Conservation (phyloP, 2,797 vertebrate genomes). For the Gambelia wislizenii region DNA sequence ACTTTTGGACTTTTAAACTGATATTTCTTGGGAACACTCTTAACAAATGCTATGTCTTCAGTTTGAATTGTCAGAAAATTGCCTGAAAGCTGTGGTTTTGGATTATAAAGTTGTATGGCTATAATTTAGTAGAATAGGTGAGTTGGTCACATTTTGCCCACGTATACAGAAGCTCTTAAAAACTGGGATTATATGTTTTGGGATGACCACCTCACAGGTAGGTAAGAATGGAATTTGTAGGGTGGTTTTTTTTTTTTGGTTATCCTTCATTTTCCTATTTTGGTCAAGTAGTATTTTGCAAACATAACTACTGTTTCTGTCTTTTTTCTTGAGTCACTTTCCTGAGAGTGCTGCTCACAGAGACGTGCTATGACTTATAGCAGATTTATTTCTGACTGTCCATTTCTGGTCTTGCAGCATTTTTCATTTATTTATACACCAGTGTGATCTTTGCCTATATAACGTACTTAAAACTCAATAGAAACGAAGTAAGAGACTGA, state of each 20-base stretch:
- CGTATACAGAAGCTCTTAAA: background rate
- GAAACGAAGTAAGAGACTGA: conserved; percentile 56
- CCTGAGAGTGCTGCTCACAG: background rate
- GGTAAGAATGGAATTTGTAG: conserved; percentile 42
- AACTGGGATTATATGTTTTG: background rate
- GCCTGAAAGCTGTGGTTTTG: background rate
- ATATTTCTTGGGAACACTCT: background rate
- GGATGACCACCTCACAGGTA: conserved; percentile 37
- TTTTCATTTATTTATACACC: conserved; percentile 42
- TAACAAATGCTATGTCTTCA: background rate
- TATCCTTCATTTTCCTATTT: background rate
- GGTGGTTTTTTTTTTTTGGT: background rate
- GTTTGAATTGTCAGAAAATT: background rate
- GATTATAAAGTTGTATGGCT: conserved; percentile 43
- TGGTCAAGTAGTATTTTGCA: conserved; percentile 9
- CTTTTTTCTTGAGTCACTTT: conserved; percentile 21
- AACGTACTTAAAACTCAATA: conserved; percentile 44
- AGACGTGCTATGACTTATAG: conserved; percentile 38
- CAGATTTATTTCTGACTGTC: conserved; percentile 47
- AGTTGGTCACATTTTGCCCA: conserved; percentile 5
- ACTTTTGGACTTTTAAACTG: conserved; percentile 14
- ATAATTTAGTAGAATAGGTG: background rate
- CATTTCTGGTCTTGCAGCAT: conserved; percentile 29
- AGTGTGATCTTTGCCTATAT: conserved; percentile 28
- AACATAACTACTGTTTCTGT: background rate